These are phyloP conservation scores for Eudorcas thomsonii DNA, from an alignment of 2,113 vertebrate species.

Conservation along the genomic window DNA sequence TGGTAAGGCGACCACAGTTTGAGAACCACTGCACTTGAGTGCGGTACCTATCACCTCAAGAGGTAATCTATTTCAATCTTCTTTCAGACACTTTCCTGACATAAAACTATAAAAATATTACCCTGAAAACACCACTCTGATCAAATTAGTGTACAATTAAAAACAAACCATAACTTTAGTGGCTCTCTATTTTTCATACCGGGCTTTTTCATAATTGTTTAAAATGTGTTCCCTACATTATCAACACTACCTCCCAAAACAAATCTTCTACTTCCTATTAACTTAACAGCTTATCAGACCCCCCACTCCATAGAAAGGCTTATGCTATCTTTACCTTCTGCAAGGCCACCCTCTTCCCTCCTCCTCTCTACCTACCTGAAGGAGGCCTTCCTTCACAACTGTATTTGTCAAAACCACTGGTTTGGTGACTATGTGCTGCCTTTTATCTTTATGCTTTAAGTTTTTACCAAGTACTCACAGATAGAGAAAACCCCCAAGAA, in stretches of 20 bases:
- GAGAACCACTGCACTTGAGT: constrained; percentile 1
- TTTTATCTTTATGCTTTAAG: constrained; percentile 67
- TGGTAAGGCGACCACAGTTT: not conserved
- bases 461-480: constrained; percentile 68
- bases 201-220: constrained; percentile 6
- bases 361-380: constrained; percentile 68
- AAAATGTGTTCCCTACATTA: not conserved
- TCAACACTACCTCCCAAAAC: constrained; percentile 1
- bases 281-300: not conserved
- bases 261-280: not conserved
- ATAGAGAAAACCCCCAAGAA: constrained; percentile 68
- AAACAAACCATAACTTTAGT: not conserved
- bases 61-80: not conserved
- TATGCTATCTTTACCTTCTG: constrained; percentile 4
- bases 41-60: not conserved
- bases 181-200: not conserved
- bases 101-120: not conserved
- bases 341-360: constrained; percentile 58
- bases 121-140: not conserved
- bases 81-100: not conserved
- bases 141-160: constrained; percentile 14
- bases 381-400: constrained; percentile 63
- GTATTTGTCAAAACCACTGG: constrained; percentile 61
- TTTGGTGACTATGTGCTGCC: constrained; percentile 62
- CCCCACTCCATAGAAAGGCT: not conserved